Percentiles rank a stretch among this genome's conserved stretches.
Evolutionary conservation across 2,888 invertebrate genomes (phyloP).

Genomic region (Nephrotoma flavescens): DNA sequence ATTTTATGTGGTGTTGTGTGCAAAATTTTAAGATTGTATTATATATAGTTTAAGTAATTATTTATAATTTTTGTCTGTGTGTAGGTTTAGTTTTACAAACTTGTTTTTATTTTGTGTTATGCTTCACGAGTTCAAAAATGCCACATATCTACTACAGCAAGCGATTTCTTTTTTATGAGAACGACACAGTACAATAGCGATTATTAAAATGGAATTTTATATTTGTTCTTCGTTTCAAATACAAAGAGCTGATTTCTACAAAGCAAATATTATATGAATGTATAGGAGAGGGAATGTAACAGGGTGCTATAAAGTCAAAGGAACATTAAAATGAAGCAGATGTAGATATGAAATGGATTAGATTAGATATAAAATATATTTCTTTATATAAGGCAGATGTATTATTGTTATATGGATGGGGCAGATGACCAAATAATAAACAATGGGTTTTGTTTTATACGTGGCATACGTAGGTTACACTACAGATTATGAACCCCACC

Average conservation of each 20-base stretch:
- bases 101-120: not conserved
- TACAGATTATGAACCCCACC: not conserved
- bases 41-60: not conserved
- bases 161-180: not conserved
- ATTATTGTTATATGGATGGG: not conserved
- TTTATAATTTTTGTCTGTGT: not conserved
- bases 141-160: not conserved
- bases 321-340: not conserved
- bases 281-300: not conserved
- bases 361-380: not conserved
- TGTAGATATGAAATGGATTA: not conserved
- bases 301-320: not conserved
- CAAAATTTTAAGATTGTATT: not conserved
- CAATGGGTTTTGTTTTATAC: not conserved
- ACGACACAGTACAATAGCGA: not conserved
- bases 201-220: not conserved
- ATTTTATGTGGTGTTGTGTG: not conserved
- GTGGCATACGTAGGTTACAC: not conserved
- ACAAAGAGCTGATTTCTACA: not conserved
- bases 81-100: not conserved
- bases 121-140: not conserved
- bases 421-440: not conserved
- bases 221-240: not conserved
- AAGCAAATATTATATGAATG: not conserved
- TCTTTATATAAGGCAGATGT: not conserved